Evolutionary conservation across 2,113 vertebrate species (phyloP).

Genomic region (Entosphenus tridentatus): DNA sequence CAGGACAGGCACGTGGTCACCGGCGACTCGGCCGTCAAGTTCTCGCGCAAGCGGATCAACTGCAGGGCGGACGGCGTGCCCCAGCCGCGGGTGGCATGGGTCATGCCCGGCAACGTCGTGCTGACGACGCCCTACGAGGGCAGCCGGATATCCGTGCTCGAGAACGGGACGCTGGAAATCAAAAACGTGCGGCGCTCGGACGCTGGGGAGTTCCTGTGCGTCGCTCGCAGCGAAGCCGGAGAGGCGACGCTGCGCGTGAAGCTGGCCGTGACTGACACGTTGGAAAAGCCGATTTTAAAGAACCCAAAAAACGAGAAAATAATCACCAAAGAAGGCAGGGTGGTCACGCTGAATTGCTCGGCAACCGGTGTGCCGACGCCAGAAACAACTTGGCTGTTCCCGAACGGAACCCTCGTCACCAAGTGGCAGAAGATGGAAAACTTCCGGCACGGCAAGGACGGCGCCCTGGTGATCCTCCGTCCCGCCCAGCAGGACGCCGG

Average conservation of each 20-base stretch:
- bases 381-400: constrained; percentile 45
- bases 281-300: constrained; percentile 22
- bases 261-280: constrained; percentile 27
- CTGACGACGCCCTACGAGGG: constrained; percentile 53
- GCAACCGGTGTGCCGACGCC: constrained; percentile 22
- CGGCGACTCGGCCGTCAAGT: constrained; percentile 22
- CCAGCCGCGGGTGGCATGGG: constrained; percentile 39
- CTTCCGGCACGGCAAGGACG: constrained; percentile 38
- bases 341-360: constrained; percentile 52
- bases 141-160: constrained; percentile 40
- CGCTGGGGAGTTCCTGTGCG: constrained; percentile 34
- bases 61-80: constrained; percentile 45
- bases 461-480: constrained; percentile 37
- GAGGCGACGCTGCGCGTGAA: constrained; percentile 39
- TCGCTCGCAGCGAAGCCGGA: constrained; percentile 52
- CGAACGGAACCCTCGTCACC: constrained; percentile 23
- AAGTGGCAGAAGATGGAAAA: constrained; percentile 20
- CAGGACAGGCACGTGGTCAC: constrained; percentile 19
- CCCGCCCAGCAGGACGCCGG: constrained; percentile 36
- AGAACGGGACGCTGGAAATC: constrained; percentile 63
- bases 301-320: constrained; percentile 23
- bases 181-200: constrained; percentile 27
- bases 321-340: constrained; percentile 23
- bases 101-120: constrained; percentile 47
- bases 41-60: constrained; percentile 29